Evolutionary conservation across 2,113 vertebrate genomes (phyloP).

Genomic region (Pteropus alecto): DNA sequence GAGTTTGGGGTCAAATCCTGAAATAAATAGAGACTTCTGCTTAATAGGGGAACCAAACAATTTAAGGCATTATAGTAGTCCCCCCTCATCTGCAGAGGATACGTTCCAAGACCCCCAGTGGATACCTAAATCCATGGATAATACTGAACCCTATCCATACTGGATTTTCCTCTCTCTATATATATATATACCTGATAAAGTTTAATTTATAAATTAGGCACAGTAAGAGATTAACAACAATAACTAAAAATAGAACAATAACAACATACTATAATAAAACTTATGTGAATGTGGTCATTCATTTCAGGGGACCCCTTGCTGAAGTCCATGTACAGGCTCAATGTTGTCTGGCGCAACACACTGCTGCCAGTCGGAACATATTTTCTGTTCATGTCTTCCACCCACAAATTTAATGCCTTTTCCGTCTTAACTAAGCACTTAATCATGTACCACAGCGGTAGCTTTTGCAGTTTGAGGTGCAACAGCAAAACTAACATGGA

Average conservation of each 20-base stretch:
- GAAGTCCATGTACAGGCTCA: background rate
- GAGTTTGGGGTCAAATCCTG: conserved; percentile 94
- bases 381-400: background rate
- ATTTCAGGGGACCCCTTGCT: background rate
- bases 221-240: background rate
- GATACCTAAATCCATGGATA: background rate
- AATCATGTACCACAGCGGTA: background rate
- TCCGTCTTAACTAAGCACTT: background rate
- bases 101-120: background rate
- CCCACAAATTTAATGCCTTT: background rate
- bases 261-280: background rate
- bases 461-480: background rate
- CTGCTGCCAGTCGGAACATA: background rate
- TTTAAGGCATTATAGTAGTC: conserved; percentile 4
- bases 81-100: background rate
- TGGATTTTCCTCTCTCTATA: background rate
- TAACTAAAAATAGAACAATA: background rate
- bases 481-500: background rate
- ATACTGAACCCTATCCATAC: background rate
- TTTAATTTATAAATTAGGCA: background rate
- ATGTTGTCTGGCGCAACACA: background rate
- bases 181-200: background rate
- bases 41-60: conserved; percentile 26
- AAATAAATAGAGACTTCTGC: conserved; percentile 29
- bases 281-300: background rate